Evolutionary conservation across 2,113 vertebrate species (phyloP), one percentile per base, ranked within the genome.

Genomic region (Hyaena hyaena): DNA sequence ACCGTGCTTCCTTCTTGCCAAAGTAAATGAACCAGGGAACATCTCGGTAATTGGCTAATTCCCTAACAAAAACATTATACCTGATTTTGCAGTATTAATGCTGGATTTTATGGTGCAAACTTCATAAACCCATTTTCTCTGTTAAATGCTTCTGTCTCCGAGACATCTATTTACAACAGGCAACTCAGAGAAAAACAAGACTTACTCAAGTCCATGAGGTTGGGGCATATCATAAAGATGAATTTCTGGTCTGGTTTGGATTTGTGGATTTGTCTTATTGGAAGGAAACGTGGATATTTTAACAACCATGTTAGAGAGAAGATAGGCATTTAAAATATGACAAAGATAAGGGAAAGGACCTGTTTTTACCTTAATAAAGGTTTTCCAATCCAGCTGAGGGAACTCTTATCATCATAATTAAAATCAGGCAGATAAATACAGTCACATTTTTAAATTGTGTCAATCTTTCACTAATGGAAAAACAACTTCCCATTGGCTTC

Each of bases 381-480:
- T 24, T 88, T 95, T 96, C 81, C 31, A 61, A 45, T 80, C 6
- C 31, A 85, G 65, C 28, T 61, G 48, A 69, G 68, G 19, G 68
- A 90, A 79, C 10, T 69, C 39, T 81, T 53, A 88, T 63, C 63
- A 63, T 80, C 65, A 61, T 88, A 88, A 95, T 92, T 96, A 86
- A 91, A 82, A 96, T 63, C 11, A 61, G 55, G 48, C 31, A 74
- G 43, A 90, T 76, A 93, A 96, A 90, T 68, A 14, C 63, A 76
- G 17, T 80, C 95, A 33, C 21, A 63, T 65, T 95, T 95, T 97
- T 71, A 93, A 96, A 84, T 68, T 88, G 2, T 5, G 19, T 89
- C 65, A 14, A 35, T 66, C 12, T 93, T 95, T 93, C 24, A 65
- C 35, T 77, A 77, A 77, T 73, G 55, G 28, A 48, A 88, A 82